A percentile compares a stretch with the other conserved stretches of the same genome.
These are phyloP conservation scores for Sphinx pinastri DNA, from an alignment of 2,888 invertebrate genomes.

Conservation along the genomic window DNA sequence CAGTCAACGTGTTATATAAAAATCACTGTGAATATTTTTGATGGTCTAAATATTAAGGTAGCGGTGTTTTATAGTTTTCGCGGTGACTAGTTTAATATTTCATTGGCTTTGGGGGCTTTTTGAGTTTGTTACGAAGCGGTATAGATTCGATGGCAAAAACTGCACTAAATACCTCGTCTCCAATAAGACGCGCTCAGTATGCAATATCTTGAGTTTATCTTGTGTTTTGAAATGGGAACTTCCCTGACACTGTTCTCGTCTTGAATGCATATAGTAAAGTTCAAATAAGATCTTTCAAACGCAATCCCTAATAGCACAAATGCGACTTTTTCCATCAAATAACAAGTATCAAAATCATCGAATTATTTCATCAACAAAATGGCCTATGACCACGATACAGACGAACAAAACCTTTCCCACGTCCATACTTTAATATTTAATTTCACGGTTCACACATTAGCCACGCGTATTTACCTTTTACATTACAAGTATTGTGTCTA, in stretches of 20 bases:
- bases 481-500: constrained; percentile 1
- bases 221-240: too few species aligned
- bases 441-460: constrained; percentile 27
- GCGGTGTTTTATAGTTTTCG: too few species aligned
- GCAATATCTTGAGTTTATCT: too few species aligned
- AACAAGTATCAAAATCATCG: background rate
- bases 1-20: background rate
- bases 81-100: too few species aligned
- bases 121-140: too few species aligned
- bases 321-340: background rate
- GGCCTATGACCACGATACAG: background rate
- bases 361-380: background rate
- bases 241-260: too few species aligned
- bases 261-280: too few species aligned
- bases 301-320: background rate
- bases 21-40: background rate
- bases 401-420: background rate
- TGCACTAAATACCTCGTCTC: too few species aligned
- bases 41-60: background rate
- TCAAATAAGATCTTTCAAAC: too few species aligned
- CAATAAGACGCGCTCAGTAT: too few species aligned
- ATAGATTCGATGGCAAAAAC: too few species aligned
- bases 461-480: constrained; percentile 10
- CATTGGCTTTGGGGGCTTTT: too few species aligned
- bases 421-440: constrained; percentile 12